A percentile compares a stretch with the other conserved stretches of the same genome.
Evolutionary conservation across 2,888 invertebrate species (phyloP).

Genomic region (Bedellia somnulentella): DNA sequence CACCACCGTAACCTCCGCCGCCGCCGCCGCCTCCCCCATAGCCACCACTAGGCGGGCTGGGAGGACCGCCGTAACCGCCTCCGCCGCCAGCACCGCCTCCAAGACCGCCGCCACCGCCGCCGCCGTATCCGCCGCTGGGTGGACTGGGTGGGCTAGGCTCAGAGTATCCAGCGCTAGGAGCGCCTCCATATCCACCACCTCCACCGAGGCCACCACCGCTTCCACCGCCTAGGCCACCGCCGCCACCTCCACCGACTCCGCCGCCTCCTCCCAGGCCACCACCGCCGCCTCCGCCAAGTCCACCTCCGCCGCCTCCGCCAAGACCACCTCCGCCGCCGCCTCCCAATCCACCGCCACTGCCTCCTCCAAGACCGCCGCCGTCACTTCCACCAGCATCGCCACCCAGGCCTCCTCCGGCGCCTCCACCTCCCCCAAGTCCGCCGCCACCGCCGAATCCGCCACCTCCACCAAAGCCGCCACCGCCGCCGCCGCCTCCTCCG

Average conservation of each 20-base stretch:
- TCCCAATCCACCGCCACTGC: conserved; percentile 10
- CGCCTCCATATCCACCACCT: conserved; percentile 8
- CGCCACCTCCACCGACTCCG: conserved; percentile 15
- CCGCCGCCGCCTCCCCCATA: conserved; percentile 10
- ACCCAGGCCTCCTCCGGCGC: conserved; percentile 12
- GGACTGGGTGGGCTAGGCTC: conserved; percentile 10
- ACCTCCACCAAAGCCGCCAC: conserved; percentile 16
- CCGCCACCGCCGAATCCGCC: conserved; percentile 17
- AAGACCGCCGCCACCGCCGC: conserved; percentile 10
- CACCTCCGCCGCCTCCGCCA: conserved; percentile 3
- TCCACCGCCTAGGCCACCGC: conserved; percentile 12
- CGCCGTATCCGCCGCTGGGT: conserved; percentile 8
- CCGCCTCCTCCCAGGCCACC: neutral
- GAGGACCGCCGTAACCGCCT: conserved; percentile 11
- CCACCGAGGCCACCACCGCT: conserved; percentile 9
- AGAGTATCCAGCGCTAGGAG: conserved; percentile 10
- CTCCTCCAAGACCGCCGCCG: conserved; percentile 9
- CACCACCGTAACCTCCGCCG: conserved; percentile 9
- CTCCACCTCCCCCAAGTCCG: conserved; percentile 14
- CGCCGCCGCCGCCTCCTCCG: conserved; percentile 2
- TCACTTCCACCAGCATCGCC: conserved; percentile 17
- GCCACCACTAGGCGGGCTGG: conserved; percentile 8
- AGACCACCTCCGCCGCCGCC: conserved; percentile 9
- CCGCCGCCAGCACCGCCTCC: conserved; percentile 9
- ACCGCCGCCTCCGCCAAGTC: conserved; percentile 1